These are phyloP conservation scores for Crax fasciolata DNA, from an alignment of 2,797 vertebrate species.

Conservation along the genomic window DNA sequence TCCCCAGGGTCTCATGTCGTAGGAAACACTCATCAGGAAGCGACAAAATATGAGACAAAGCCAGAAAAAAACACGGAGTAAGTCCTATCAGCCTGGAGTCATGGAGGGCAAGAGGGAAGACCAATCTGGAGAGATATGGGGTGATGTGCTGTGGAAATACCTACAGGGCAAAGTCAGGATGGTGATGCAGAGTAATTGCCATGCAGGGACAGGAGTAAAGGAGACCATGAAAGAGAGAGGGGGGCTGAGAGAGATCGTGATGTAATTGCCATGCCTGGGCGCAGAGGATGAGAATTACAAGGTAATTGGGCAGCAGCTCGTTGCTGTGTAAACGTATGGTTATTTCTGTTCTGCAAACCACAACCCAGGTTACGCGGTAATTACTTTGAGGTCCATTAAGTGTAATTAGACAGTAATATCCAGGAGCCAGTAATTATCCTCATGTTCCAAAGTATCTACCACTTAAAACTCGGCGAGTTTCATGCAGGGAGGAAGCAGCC, in stretches of 20 bases:
- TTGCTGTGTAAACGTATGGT: slow-evolving; percentile 59
- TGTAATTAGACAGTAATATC: slow-evolving; percentile 74
- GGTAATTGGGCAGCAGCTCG: slow-evolving; percentile 58
- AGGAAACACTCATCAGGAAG: neutral
- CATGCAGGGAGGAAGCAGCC: slow-evolving; percentile 70
- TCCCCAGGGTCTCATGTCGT: neutral
- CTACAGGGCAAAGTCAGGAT: neutral
- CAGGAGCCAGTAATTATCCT: slow-evolving; percentile 74
- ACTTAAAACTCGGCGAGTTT: slow-evolving; percentile 43
- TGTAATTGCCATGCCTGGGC: neutral
- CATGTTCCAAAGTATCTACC: slow-evolving; percentile 67
- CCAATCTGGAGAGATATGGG: neutral
- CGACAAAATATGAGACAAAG: neutral
- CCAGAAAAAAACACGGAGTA: neutral
- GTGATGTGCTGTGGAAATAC: neutral
- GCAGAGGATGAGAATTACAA: slow-evolving; percentile 45
- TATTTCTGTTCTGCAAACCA: slow-evolving; percentile 75
- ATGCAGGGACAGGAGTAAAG: neutral
- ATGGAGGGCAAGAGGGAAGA: neutral
- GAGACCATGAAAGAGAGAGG: neutral
- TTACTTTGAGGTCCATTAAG: slow-evolving; percentile 79
- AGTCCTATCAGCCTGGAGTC: neutral
- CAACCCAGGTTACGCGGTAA: slow-evolving; percentile 66
- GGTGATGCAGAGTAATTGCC: neutral
- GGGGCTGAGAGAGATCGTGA: neutral